phyloP scores from a whole-genome alignment of 2,113 vertebrate species.

The Ptyas mucosa region DNA sequence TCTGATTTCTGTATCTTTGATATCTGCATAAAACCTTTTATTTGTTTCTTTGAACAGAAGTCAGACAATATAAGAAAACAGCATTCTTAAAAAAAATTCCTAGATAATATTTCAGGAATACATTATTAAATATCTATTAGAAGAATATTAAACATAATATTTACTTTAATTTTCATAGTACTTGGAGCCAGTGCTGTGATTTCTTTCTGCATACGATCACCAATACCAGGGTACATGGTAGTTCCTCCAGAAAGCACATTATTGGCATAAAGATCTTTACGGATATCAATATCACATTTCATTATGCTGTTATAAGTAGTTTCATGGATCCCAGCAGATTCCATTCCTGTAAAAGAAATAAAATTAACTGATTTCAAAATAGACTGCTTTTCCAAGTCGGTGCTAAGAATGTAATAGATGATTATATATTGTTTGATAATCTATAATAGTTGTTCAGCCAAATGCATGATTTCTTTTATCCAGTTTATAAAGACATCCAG shows the following conservation, averaged over 20 bases:
- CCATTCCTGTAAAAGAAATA: conserved; percentile 25
- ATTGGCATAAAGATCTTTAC: conserved; percentile 81
- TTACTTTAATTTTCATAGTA: conserved; percentile 85
- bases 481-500: background rate
- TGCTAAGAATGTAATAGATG: background rate
- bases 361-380: background rate
- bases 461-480: background rate
- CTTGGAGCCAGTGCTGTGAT: conserved; percentile 78
- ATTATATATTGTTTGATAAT: background rate
- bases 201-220: conserved; percentile 83
- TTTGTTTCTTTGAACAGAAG: background rate
- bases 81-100: background rate
- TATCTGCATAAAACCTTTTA: background rate
- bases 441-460: background rate
- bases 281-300: conserved; percentile 84
- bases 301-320: conserved; percentile 66
- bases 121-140: background rate
- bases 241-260: conserved; percentile 81
- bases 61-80: background rate
- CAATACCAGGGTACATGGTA: conserved; percentile 80
- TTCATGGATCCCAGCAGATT: conserved; percentile 38
- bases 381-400: background rate
- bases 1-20: background rate
- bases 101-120: background rate
- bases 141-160: conserved; percentile 60